Conservation (phyloP, 2,113 vertebrate species). For the Xenus cinereus region DNA sequence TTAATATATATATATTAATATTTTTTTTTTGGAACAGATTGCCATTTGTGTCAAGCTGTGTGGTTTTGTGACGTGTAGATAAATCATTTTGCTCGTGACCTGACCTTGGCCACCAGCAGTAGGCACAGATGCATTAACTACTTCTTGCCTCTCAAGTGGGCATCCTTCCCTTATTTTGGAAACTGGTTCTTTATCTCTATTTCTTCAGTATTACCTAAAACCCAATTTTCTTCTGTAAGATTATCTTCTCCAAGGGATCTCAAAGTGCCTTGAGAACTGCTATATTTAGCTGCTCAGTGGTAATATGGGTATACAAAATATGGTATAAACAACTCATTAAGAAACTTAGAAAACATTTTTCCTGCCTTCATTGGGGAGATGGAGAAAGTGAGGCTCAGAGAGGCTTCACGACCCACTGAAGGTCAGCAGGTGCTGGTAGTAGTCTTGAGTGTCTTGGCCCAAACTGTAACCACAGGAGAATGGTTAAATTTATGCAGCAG, state of each 20-base stretch:
- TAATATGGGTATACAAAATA: background rate
- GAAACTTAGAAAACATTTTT: background rate
- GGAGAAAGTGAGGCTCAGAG: background rate
- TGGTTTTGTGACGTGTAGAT: slow-evolving; percentile 32
- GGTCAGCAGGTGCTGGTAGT: background rate
- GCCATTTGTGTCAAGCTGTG: slow-evolving; percentile 37
- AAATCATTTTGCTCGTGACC: background rate
- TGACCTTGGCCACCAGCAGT: slow-evolving; percentile 37
- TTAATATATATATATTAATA: too few species aligned
- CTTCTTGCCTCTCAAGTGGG: background rate
- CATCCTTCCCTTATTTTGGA: background rate
- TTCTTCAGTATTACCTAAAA: background rate
- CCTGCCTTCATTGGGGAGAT: background rate
- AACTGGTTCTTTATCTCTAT: background rate
- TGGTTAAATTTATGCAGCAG: slow-evolving; percentile 57
- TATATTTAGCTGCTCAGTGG: slow-evolving; percentile 3
- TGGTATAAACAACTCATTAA: background rate
- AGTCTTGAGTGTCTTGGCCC: background rate
- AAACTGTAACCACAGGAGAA: slow-evolving; percentile 21
- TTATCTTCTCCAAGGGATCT: background rate
- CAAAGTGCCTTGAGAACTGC: background rate
- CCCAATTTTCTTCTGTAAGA: background rate
- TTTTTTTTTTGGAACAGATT: slow-evolving; percentile 21
- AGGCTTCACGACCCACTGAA: background rate
- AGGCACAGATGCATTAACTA: slow-evolving; percentile 9